Evolutionary conservation across 2,113 vertebrate genomes (phyloP), one percentile per base, ranked within the genome.

Genomic region (Mesocricetus auratus): DNA sequence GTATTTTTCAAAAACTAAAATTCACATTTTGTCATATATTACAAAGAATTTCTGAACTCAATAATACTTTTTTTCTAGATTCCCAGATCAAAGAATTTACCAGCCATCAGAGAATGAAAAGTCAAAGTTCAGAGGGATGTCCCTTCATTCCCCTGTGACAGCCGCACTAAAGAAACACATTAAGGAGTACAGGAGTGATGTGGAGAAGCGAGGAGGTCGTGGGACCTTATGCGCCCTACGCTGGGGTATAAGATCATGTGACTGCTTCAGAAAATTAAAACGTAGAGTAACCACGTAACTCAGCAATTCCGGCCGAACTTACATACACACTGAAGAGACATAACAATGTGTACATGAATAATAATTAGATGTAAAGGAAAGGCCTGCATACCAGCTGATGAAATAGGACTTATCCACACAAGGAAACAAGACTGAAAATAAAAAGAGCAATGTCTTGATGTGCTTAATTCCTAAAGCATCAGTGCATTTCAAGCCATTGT

Each of bases 21-120:
- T 50, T 19, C n/a, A 79, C 10, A 86, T 26, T 10, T 94, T 50
- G 53, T 64, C 42, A 24, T 66, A 36, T 39, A 17, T 85, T 31
- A 78, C 92, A 78, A 68, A 68, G 39, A 91, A 62, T n/a, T 92
- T 64, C 58, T 89, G 42, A 81, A 94, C 79, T 86, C 24, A 60
- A 73, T 47, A 33, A 45, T 73, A 58, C 58, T 45, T 58, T 36
- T 58, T 66, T 50, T 7, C 13, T 77, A 22, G 66, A 11, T 96
- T 33, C 11, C 56, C 86, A 71, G 39, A 12, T 16, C 68, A 91
- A 56, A 16, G 12, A 68, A 53, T 22, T 56, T 78, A 21, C 42
- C 69, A 78, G 4, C 6, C 56, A 78, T 91, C 42, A 64, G 42
- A 26, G 10, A 62, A 86, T 86, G 24, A 8, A 64, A 64, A 53